Base-by-base conservation (phyloP, 2,797 vertebrate species). In the Threskiornis aethiopicus region DNA sequence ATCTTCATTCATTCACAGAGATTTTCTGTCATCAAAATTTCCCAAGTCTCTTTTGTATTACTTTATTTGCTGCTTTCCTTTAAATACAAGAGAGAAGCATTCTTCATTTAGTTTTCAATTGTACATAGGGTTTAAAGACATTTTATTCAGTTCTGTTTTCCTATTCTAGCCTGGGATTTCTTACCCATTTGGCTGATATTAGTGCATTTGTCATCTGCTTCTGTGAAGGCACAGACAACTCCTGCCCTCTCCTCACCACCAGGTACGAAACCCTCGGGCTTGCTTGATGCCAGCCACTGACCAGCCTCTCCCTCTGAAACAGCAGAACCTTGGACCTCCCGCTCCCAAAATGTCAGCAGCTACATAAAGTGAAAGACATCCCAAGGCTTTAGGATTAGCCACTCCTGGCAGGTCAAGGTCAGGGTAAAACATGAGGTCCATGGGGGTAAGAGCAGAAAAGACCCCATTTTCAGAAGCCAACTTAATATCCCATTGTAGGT, bases 81-180 rank as follows among this genome's bases (percentile, higher is more conserved):
- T 25, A 25, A 49, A 49, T 24, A 49, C 24, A 49, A 25, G 8
- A 25, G 47, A 49, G 24, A 49, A 49, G 47, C 6, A 1, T 35
- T 81, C 78, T n/a, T 31, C 18, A 10, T 5, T 35, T 0, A 4
- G 16, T 21, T 89, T 12, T 16, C 9, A 28, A 17, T 2, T 25
- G 11, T 3, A 3, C 5, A 5, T 6, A 6, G 42, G 55, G 49
- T 12, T 0, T 14, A 9, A 29, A 86, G 39, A 39, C 10, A 41
- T 51, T 77, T 82, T 4, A 46, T 19, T 64, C 64, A 29, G 18
- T 6, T 35, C 33, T 69, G 11, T 26, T 80, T 25, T 58, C 39
- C 85, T 52, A 3, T 3, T 77, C 46, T 6, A 80, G 47, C 11
- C 4, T 3, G 24, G 24, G 39, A 37, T 64, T 73, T 92, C 10